These are phyloP conservation scores for Lepeophtheirus salmonis DNA, from an alignment of 1,140 invertebrate genomes.

Conservation along the genomic window DNA sequence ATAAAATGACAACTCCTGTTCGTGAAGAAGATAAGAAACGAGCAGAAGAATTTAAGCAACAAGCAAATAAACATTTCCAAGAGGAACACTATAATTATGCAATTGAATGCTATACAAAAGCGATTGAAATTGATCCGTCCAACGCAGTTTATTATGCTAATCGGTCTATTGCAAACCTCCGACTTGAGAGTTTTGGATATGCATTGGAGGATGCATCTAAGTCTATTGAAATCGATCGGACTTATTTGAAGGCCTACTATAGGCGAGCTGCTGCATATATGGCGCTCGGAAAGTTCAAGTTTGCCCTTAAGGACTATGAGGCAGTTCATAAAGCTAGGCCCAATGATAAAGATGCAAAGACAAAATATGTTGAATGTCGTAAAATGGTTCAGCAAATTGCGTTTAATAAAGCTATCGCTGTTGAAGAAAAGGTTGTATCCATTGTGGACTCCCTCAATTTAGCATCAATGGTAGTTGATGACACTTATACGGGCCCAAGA, in stretches of 20 bases:
- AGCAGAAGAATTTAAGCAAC: constrained; percentile 56
- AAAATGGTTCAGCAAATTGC: constrained; percentile 87
- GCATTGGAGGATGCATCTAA: constrained; percentile 75
- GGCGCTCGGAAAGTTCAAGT: constrained; percentile 91
- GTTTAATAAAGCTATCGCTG: constrained; percentile 91
- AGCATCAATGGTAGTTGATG: constrained; percentile 55
- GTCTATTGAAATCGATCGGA: constrained; percentile 69
- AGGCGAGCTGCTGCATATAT: constrained; percentile 85
- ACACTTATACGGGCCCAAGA: constrained; percentile 75
- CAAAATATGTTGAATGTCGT: constrained; percentile 82
- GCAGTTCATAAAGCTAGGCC: constrained; percentile 69
- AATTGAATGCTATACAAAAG: constrained; percentile 71
- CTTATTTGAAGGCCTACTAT: constrained; percentile 85
- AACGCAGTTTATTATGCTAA: constrained; percentile 71
- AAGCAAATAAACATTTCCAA: constrained; percentile 73
- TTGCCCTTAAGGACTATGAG: constrained; percentile 90
- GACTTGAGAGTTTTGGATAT: constrained; percentile 78
- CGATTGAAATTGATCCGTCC: constrained; percentile 64
- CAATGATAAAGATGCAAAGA: constrained; percentile 77
- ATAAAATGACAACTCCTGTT: not conserved
- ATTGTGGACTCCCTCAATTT: constrained; percentile 14
- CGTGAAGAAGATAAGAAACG: constrained; percentile 24
- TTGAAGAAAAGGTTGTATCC: constrained; percentile 51
- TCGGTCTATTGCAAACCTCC: constrained; percentile 80
- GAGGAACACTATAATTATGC: constrained; percentile 73